These are phyloP conservation scores for Brachyalestes nurse DNA, from an alignment of 2,797 vertebrate species.

Conservation along the genomic window DNA sequence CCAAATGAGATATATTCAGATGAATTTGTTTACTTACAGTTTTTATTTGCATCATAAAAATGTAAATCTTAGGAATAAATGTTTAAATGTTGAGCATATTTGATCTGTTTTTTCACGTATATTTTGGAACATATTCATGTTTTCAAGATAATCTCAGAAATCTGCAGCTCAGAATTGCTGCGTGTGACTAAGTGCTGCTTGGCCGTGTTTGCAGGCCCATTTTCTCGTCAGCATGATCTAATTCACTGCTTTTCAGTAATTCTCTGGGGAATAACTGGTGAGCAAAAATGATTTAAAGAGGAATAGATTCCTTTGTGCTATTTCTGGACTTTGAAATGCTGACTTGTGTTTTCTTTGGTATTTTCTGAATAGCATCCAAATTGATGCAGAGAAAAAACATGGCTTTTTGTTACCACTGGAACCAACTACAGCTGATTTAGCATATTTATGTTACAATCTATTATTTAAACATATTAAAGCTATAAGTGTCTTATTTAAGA, in stretches of 20 bases:
- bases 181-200: slow-evolving; percentile 47
- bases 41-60: not conserved
- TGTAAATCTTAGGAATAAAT: not conserved
- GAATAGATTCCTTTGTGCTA: slow-evolving; percentile 42
- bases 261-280: slow-evolving; percentile 42
- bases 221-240: slow-evolving; percentile 48
- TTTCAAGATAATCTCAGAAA: slow-evolving; percentile 25
- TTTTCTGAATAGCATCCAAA: slow-evolving; percentile 28
- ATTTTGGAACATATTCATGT: slow-evolving; percentile 6
- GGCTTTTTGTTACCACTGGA: too few relatives aligned
- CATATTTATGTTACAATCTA: not conserved
- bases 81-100: not conserved
- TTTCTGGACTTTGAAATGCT: slow-evolving; percentile 42
- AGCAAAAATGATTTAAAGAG: slow-evolving; percentile 46
- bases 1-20: not conserved
- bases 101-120: not conserved
- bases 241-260: slow-evolving; percentile 38
- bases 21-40: not conserved
- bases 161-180: slow-evolving; percentile 21
- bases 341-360: slow-evolving; percentile 19
- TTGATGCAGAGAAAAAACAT: not conserved
- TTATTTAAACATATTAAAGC: too few relatives aligned
- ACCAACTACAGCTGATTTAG: not conserved
- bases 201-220: slow-evolving; percentile 17
- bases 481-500: too few relatives aligned